Evolutionary conservation across 2,113 vertebrate genomes (phyloP), one percentile per base, ranked within the genome.

Genomic region (Oxygymnocypris stewartii): DNA sequence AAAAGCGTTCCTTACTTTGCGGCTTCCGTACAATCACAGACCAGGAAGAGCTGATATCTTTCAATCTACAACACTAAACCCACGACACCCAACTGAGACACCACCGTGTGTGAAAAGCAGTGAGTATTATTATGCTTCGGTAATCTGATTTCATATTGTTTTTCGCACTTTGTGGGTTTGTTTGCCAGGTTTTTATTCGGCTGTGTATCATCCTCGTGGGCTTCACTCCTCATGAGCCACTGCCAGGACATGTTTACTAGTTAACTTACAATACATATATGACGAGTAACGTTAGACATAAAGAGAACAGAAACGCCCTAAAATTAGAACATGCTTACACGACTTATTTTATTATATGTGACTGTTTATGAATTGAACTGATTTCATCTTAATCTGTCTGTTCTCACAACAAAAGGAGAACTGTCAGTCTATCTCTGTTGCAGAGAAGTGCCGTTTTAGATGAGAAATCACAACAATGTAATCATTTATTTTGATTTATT

Each of bases 1-100:
- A 4, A 54, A 51, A 9, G 25, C 42, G 42, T 87, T 75, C 18
- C 31, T 6, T 1, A 18, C 71, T 51, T 51, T 1, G 54, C 86
- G 84, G 88, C 86, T 82, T 75, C 88, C 88, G 86, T 89, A 89
- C 79, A 84, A 37, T 51, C 73, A 79, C 51, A 85, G n/a, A 73
- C 49, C 78, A 74, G 79, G 82, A 87, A 86, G 82, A 73, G 49
- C 47, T 42, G 23, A 9, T 42, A 54, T 74, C 49, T 82, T 49
- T 18, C 20, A 74, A 59, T 69, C 65, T 37, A 16, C 35, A 37
- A 13, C 67, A 49, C 49, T 69, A 54, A 84, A 71, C 31, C 16
- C 10, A 10, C 49, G 18, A 57, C 65, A 40, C 63, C 12, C 11
- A 25, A 25, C 49, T 11, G 23, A 37, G 67, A 51, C 7, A 20